phyloP scores from a whole-genome alignment of 2,113 vertebrate species.

The Alouatta palliata region DNA sequence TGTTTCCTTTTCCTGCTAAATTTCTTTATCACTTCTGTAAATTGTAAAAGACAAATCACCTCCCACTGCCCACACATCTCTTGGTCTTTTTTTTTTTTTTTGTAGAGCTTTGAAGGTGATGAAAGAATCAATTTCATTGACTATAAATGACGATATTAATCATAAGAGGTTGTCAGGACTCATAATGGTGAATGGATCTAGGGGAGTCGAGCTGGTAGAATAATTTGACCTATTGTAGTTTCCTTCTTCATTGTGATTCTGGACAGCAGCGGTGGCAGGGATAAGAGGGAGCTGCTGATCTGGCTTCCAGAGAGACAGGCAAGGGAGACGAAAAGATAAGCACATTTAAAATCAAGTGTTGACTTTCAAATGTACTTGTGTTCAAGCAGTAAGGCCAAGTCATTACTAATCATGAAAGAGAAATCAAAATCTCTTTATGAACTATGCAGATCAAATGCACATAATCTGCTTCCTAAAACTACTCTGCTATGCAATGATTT shows the following conservation, averaged over 20 bases:
- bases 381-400: constrained; percentile 76
- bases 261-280: constrained; percentile 68
- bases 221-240: constrained; percentile 47
- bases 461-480: constrained; percentile 75
- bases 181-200: constrained; percentile 64
- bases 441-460: constrained; percentile 72
- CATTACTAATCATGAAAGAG: constrained; percentile 75
- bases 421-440: constrained; percentile 74
- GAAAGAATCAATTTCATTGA: constrained; percentile 78
- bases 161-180: constrained; percentile 69
- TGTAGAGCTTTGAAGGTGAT: constrained; percentile 55
- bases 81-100: constrained; percentile 64
- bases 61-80: neutral
- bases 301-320: constrained; percentile 65
- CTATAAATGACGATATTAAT: constrained; percentile 77
- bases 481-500: constrained; percentile 69
- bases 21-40: constrained; percentile 61
- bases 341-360: constrained; percentile 72
- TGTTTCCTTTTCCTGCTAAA: constrained; percentile 45
- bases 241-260: constrained; percentile 57
- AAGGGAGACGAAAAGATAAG: constrained; percentile 68
- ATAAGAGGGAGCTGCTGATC: constrained; percentile 59
- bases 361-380: constrained; percentile 71
- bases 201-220: constrained; percentile 48
- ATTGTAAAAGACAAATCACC: constrained; percentile 64